These are phyloP conservation scores for Callionymus lyra DNA, from an alignment of 2,113 vertebrate species.

Conservation along the genomic window DNA sequence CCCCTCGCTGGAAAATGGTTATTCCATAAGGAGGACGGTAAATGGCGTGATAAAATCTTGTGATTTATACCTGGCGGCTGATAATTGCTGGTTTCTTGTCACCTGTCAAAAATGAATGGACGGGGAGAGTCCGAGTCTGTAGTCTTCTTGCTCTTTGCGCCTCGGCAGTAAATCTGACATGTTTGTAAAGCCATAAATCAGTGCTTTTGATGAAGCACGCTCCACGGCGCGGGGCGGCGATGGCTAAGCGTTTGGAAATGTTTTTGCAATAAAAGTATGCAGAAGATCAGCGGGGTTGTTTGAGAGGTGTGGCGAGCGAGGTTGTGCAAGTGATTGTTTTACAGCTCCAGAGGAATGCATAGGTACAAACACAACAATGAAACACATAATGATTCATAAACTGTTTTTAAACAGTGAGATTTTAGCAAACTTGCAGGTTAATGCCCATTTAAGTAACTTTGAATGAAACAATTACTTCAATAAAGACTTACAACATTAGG, in stretches of 20 bases:
- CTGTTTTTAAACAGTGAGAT: background rate
- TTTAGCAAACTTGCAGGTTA: background rate
- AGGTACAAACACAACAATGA: background rate
- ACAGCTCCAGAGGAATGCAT: slow-evolving; percentile 1
- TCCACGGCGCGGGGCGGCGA: slow-evolving; percentile 5
- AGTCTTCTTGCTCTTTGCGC: slow-evolving; percentile 56
- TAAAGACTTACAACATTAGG: too few relatives aligned
- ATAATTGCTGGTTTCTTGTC: slow-evolving; percentile 73
- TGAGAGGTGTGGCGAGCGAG: slow-evolving; percentile 18
- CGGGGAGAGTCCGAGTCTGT: slow-evolving; percentile 58
- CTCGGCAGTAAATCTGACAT: slow-evolving; percentile 62
- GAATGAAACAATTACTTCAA: too few relatives aligned
- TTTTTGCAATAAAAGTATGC: slow-evolving; percentile 27
- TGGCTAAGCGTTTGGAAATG: slow-evolving; percentile 33
- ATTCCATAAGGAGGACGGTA: slow-evolving; percentile 52
- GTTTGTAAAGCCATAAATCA: slow-evolving; percentile 62
- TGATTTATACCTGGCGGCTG: slow-evolving; percentile 70
- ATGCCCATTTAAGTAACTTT: background rate
- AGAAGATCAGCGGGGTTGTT: slow-evolving; percentile 18
- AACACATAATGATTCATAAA: slow-evolving; percentile 1
- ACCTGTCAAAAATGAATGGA: slow-evolving; percentile 64
- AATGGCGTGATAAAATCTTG: slow-evolving; percentile 57
- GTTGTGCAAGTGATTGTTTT: slow-evolving; percentile 9
- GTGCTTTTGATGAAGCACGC: slow-evolving; percentile 21
- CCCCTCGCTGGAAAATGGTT: slow-evolving; percentile 64